Percentiles rank a stretch among this genome's conserved stretches.
phyloP scores from a whole-genome alignment of 2,797 vertebrate species.

The Melopsittacus undulatus region DNA sequence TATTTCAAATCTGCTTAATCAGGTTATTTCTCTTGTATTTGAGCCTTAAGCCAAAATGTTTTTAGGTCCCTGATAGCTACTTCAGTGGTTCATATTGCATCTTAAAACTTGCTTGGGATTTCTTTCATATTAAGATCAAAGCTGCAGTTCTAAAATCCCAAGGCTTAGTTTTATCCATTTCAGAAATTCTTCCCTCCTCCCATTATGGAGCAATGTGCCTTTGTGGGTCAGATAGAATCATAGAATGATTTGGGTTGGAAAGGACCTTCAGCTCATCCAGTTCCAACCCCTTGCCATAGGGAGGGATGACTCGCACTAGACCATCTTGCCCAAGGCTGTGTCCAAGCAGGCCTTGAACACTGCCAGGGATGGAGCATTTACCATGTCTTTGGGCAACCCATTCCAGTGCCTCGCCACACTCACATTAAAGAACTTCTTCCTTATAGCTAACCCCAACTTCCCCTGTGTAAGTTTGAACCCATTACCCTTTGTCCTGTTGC shows the following conservation, averaged over 20 bases:
- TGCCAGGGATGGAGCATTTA: neutral
- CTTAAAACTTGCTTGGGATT: neutral
- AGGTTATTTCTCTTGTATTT: neutral
- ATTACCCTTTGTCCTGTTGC: neutral
- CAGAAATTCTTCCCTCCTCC: neutral
- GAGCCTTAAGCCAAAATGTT: neutral
- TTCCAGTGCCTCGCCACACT: neutral
- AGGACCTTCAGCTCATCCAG: neutral
- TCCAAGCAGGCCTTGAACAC: neutral
- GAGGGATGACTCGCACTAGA: neutral
- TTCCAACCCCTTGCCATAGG: neutral
- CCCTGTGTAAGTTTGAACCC: neutral
- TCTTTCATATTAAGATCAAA: neutral
- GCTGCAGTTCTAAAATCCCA: neutral
- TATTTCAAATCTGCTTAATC: neutral
- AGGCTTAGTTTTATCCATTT: neutral
- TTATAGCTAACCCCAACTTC: neutral
- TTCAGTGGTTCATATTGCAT: neutral
- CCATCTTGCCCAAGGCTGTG: neutral
- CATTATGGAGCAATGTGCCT: neutral
- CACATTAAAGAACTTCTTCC: neutral
- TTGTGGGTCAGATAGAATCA: neutral
- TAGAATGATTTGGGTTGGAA: neutral
- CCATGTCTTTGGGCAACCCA: neutral
- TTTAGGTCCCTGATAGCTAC: neutral